Evolutionary conservation across 2,797 vertebrate genomes (phyloP), one percentile per base, ranked within the genome.

Genomic region (Hybognathus amarus): DNA sequence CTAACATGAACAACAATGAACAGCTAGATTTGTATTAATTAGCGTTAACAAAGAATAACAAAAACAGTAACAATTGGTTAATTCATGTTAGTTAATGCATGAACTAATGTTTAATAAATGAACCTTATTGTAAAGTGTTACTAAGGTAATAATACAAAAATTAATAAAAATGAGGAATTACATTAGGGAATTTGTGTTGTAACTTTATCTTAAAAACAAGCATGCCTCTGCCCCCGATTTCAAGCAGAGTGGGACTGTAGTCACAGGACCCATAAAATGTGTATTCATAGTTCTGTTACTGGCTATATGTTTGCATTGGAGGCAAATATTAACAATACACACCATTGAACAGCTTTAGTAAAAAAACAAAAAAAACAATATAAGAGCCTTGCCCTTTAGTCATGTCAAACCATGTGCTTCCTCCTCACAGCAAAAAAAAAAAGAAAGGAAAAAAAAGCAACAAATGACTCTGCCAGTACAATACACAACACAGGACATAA

Each of bases 281-380:
- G 56, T 73, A 38, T 74, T 61, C 54, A 45, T 71, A 80, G 68
- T 47, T 71, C 79, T 61, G 24, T 80, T 71, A 79, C 74, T 42
- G 36, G 52, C 36, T 59, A 76, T 59, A 18, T 6, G 27, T 64
- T 64, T 38, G 42, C 15, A 1, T 64, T n/a, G 20, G 67, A 42
- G 66, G 38, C 59, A 30, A 61, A 74, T 42, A 71, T 9, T 52
- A 67, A 74, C 63, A 68, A 45, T 42, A 3, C 22, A 17, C 22
- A 20, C 10, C 12, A 68, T 9, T 30, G 18, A 64, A 66, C 2
- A 10, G 9, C 52, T 85, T 69, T 36, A 68, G 20, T 9, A 33
- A 20, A 11, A 33, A 33, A 33, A 33, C 13, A 38, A 22, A 27
- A 18, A 6, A n/a, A 5, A 4, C 20, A 80, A 73, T 22, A 78